Conservation (phyloP, 2,797 vertebrate genomes). For the Sebastes hubbsi region DNA sequence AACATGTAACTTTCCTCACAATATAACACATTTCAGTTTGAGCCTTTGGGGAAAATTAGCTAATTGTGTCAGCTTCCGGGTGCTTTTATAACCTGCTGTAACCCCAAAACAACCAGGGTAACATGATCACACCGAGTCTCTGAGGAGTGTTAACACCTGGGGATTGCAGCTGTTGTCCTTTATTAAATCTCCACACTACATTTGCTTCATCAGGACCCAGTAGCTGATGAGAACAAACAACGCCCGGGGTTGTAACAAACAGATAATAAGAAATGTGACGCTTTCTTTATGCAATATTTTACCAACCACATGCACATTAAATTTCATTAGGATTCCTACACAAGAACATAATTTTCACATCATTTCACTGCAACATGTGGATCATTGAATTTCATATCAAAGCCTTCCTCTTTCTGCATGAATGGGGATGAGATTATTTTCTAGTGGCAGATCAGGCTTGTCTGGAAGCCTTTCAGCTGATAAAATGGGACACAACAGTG, state of each 20-base stretch:
- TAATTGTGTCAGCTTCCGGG: not conserved
- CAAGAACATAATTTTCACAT: not conserved
- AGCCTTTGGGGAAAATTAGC: not conserved
- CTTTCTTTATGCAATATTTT: not conserved
- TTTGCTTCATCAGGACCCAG: slow-evolving; percentile 20
- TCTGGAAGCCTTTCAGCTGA: slow-evolving; percentile 20
- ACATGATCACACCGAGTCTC: not conserved
- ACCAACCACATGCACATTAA: not conserved
- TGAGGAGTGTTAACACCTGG: not conserved
- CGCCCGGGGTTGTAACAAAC: not conserved
- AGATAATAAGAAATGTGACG: not conserved
- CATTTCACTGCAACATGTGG: not conserved
- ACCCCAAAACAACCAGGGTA: not conserved
- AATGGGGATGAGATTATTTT: slow-evolving; percentile 11
- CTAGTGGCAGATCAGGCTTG: not conserved
- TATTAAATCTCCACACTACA: slow-evolving; percentile 8
- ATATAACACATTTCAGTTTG: not conserved
- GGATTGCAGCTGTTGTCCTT: slow-evolving; percentile 14
- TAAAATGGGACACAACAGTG: not conserved
- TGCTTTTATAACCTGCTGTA: not conserved
- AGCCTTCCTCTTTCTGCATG: not conserved
- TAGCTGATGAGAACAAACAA: slow-evolving; percentile 13
- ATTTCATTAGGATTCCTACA: not conserved
- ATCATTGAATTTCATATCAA: slow-evolving; percentile 1
- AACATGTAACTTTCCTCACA: not conserved